Evolutionary conservation across 2,113 vertebrate species (phyloP), one percentile per base, ranked within the genome.

Genomic region (Chascanopsetta lugubris): DNA sequence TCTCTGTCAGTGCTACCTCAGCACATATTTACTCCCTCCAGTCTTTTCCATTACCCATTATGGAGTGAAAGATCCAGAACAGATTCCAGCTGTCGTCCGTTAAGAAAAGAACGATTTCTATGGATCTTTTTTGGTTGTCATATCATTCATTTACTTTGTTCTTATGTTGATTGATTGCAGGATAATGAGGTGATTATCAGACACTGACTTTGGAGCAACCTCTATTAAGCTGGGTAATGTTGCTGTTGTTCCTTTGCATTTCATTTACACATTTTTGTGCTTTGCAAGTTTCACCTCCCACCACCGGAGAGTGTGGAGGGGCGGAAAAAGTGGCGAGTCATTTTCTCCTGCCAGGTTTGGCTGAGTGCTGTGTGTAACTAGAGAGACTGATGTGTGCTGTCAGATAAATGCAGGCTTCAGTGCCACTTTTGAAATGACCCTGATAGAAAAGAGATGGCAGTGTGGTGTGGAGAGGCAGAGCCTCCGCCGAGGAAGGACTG

Each of bases 161-260:
- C 38, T 70, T 45, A 62, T 76, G 68, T 58, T 77, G 77, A 80
- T 70, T 85, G 66, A 84, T 72, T 69, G 80, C 30, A 51, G 61
- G 68, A 81, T 89, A 87, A 89, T 80, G 78, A 80, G 72, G 82
- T 74, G 63, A 89, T 86, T 79, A 88, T 79, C 43, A 83, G 72
- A 78, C 36, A 43, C 27, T 79, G 59, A 83, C 64, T 61, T 65
- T 43, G 50, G 47, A 66, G 62, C 48, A 10, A 54, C 66, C 15
- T 29, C 69, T 70, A 84, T 88, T 88, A 90, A 82, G 71, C 47
- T 57, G 79, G 45, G 62, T 88, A 86, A 88, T 80, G 80, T 84
- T 88, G 72, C 64, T 75, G 61, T 69, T 77, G 67, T 88, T 86
- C 74, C 82, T 61, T 15, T 56, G 68, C 68, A 49, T 47, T 75